A percentile compares a stretch with the other conserved stretches of the same genome.
Conservation (phyloP, 2,113 vertebrate species). For the Erinaceus europaeus region DNA sequence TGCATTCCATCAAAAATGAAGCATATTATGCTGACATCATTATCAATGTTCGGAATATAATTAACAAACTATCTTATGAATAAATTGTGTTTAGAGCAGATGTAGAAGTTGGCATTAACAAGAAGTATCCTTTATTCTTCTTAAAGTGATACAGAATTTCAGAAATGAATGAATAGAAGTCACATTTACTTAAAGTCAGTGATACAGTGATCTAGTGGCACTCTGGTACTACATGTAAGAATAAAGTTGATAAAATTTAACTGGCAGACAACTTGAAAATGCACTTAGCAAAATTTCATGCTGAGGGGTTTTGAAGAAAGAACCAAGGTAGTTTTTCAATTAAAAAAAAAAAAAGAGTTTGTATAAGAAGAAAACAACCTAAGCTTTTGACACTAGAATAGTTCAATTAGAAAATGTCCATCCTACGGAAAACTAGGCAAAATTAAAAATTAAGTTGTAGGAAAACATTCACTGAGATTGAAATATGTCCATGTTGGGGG, state of each 20-base stretch:
- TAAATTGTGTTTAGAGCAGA: slow-evolving; percentile 22
- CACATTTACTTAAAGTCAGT: background rate
- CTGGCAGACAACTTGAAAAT: background rate
- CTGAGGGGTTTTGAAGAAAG: too few relatives aligned
- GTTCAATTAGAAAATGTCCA: too few relatives aligned
- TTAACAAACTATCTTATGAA: background rate
- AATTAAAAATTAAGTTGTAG: too few relatives aligned
- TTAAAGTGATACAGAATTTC: background rate
- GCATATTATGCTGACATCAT: background rate
- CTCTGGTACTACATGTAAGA: background rate
- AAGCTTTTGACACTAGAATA: too few relatives aligned
- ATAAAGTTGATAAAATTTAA: background rate
- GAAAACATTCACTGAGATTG: too few relatives aligned
- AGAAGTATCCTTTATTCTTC: background rate
- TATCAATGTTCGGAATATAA: background rate
- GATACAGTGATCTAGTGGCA: background rate
- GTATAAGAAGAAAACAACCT: too few relatives aligned
- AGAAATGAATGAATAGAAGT: background rate
- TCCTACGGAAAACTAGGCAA: too few relatives aligned
- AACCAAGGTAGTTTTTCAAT: too few relatives aligned
- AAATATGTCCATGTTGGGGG: too few relatives aligned
- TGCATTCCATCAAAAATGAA: slow-evolving; percentile 45
- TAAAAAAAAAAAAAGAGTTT: too few relatives aligned
- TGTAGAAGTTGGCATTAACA: background rate
- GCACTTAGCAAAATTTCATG: too few relatives aligned